Evolutionary conservation across 1,140 invertebrate species (phyloP).

Genomic region (Drosophila lacertosa): DNA sequence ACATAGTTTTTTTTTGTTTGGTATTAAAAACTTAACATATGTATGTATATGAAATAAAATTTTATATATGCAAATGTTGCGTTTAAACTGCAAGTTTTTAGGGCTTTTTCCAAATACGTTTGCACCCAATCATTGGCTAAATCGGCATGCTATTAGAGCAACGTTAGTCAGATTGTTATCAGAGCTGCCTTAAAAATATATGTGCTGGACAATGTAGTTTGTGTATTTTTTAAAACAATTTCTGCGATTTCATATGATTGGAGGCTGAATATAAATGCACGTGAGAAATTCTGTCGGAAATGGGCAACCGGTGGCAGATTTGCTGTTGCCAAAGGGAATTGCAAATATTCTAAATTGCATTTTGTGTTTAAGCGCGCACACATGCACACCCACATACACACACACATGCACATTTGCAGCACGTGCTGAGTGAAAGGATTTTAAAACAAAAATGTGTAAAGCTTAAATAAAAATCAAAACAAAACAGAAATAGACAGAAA

Average conservation of each 20-base stretch:
- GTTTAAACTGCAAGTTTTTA: too few species aligned
- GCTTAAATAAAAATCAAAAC: conserved; percentile 65
- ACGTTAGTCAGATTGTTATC: conserved; percentile 1
- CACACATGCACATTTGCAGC: conserved; percentile 37
- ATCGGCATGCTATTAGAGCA: conserved; percentile 3
- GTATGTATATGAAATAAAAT: too few species aligned
- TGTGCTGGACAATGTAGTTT: neutral
- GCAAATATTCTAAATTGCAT: conserved; percentile 81
- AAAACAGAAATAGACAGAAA: conserved; percentile 39
- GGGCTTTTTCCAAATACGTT: neutral
- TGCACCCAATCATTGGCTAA: neutral
- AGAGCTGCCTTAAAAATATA: conserved; percentile 4
- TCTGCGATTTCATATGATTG: conserved; percentile 4
- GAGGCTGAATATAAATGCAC: conserved; percentile 14
- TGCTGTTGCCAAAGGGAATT: conserved; percentile 71
- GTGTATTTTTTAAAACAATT: neutral
- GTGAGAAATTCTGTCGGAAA: conserved; percentile 31
- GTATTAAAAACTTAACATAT: too few species aligned
- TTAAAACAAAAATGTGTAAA: conserved; percentile 74
- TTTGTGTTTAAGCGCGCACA: conserved; percentile 40
- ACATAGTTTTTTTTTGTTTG: too few species aligned
- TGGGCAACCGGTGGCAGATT: conserved; percentile 37
- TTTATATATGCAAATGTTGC: too few species aligned
- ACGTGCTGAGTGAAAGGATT: conserved; percentile 76
- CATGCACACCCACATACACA: conserved; percentile 24